Evolutionary conservation across 2,797 vertebrate genomes (phyloP).

Genomic region (Echiichthys vipera): DNA sequence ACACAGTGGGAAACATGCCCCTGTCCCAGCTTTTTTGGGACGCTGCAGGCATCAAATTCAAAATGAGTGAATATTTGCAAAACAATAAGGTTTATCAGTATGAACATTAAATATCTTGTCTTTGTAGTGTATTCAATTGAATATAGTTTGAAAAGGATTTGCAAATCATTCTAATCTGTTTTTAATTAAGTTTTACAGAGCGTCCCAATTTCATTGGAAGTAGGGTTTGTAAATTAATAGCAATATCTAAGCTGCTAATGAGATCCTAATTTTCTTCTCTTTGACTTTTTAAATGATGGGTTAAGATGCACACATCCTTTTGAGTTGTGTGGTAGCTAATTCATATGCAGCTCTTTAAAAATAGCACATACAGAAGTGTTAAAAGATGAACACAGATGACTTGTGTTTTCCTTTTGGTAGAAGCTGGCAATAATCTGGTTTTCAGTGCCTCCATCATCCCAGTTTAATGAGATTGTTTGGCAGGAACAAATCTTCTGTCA

Average conservation of each 20-base stretch:
- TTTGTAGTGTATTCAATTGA: too few species aligned
- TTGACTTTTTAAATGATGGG: background rate
- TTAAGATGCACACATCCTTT: background rate
- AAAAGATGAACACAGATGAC: background rate
- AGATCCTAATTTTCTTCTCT: background rate
- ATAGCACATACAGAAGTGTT: background rate
- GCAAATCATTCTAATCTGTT: too few species aligned
- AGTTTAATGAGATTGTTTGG: slow-evolving; percentile 11
- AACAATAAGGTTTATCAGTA: too few species aligned
- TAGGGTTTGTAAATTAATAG: background rate
- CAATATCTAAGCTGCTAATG: background rate
- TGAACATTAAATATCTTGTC: too few species aligned
- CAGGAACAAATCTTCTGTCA: background rate
- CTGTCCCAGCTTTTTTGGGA: too few species aligned
- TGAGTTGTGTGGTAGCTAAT: background rate
- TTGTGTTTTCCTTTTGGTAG: background rate
- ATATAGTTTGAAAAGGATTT: too few species aligned
- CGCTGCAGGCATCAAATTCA: too few species aligned
- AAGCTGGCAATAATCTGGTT: background rate
- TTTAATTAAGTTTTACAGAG: too few species aligned
- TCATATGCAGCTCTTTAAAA: background rate
- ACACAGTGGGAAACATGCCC: too few species aligned
- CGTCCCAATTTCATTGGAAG: too few species aligned
- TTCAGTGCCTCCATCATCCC: background rate
- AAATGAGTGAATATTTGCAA: too few species aligned